phyloP scores from a whole-genome alignment of 2,888 invertebrate species.

The Emmelina monodactyla region DNA sequence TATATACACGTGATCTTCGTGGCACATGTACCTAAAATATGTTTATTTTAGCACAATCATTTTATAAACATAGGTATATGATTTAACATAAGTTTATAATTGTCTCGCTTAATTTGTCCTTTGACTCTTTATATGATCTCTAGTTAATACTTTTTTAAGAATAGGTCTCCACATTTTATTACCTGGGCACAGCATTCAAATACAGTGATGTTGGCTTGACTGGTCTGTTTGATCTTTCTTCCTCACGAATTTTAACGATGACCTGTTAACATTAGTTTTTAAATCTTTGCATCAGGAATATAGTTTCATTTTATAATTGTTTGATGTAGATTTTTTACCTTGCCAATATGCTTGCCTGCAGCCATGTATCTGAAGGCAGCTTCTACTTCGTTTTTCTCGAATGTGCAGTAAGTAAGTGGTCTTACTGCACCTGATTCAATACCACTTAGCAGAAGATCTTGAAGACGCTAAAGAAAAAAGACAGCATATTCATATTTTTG shows the following conservation, averaged over 20 bases:
- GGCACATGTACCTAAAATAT: slow-evolving; percentile 60
- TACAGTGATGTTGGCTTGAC: slow-evolving; percentile 27
- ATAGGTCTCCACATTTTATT: no score
- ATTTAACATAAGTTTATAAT: no score
- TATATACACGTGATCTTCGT: slow-evolving; percentile 58
- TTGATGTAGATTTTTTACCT: no score
- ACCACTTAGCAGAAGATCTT: slow-evolving; percentile 66
- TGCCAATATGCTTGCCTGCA: slow-evolving; percentile 78
- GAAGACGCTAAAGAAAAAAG: slow-evolving; percentile 39
- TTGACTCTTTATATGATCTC: no score
- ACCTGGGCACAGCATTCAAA: slow-evolving; percentile 50
- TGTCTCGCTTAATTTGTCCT: no score
- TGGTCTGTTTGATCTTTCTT: slow-evolving; percentile 34
- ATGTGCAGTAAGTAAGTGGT: slow-evolving; percentile 69
- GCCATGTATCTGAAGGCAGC: slow-evolving; percentile 69
- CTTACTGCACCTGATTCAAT: slow-evolving; percentile 70
- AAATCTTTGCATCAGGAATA: no score
- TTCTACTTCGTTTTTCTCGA: slow-evolving; percentile 67
- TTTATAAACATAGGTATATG: no score
- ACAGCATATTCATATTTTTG: not conserved
- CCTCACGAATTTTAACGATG: slow-evolving; percentile 59
- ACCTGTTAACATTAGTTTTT: slow-evolving; percentile 44
- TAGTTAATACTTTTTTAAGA: no score
- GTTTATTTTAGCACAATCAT: no score
- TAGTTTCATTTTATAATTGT: no score